Evolutionary conservation across 2,113 vertebrate genomes (phyloP).

Genomic region (Geococcyx californianus): DNA sequence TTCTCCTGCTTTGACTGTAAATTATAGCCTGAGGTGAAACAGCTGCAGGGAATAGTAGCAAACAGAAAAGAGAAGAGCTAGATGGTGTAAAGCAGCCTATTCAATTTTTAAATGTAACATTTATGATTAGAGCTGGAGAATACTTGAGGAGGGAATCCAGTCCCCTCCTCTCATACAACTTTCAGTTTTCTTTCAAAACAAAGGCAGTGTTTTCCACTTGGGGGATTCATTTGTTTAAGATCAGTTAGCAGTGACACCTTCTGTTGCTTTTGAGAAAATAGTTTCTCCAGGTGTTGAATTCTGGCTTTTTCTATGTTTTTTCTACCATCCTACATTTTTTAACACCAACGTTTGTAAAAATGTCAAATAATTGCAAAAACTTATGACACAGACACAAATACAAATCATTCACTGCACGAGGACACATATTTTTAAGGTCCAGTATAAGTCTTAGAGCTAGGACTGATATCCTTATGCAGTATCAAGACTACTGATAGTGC

Average conservation of each 20-base stretch:
- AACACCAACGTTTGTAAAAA: neutral
- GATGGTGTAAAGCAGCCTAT: neutral
- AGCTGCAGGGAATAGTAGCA: neutral
- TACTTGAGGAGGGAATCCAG: neutral
- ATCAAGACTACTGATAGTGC: neutral
- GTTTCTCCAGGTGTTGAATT: slow-evolving; percentile 24
- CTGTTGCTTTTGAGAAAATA: slow-evolving; percentile 64
- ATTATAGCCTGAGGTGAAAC: neutral
- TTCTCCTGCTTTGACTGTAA: neutral
- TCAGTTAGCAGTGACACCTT: slow-evolving; percentile 68
- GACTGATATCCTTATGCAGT: neutral
- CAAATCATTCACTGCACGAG: neutral
- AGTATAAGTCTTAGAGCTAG: neutral
- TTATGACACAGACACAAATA: neutral
- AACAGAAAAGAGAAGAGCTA: slow-evolving; percentile 3
- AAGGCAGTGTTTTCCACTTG: slow-evolving; percentile 5
- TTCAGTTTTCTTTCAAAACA: slow-evolving; percentile 32
- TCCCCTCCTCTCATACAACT: neutral
- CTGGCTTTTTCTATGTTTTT: neutral
- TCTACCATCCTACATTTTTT: neutral
- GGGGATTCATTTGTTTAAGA: slow-evolving; percentile 24
- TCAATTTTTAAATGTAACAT: neutral
- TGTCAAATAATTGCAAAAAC: neutral
- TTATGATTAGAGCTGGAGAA: neutral
- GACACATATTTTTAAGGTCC: neutral